Base-by-base conservation (phyloP, 2,113 vertebrate genomes). In the Centropus unirufus region DNA sequence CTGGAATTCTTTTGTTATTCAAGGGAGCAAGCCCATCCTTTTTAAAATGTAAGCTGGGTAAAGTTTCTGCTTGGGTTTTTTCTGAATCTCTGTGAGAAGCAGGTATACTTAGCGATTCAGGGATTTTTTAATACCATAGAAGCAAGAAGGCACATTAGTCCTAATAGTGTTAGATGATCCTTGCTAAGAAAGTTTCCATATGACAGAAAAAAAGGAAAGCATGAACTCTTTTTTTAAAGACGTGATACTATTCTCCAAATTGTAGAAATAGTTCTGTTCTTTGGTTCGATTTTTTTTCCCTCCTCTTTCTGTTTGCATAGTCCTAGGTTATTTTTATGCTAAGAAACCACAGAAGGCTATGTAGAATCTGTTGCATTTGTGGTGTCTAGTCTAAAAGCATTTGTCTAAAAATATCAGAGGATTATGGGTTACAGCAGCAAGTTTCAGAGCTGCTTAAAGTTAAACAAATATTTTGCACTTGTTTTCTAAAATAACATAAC, bases 391-490 rank as follows among this genome's bases (percentile, higher is more conserved):
- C 92, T 95, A 91, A 89, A 95, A 95, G 21, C 58, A 86, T 74
- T 88, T 70, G 29, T 85, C 92, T 91, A 93, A 95, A 97, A 95
- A 96, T 96, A 95, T 62, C 63, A 80, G 52, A 88, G 67, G 61
- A 96, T 95, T 96, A 95, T 55, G 34, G 87, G 91, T 88, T 95
- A 88, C 42, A 88, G 90, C 57, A 95, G 82, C 51, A 94, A 86
- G 59, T 83, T 80, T 87, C 57, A 88, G 84, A 90, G 51, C 42
- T 83, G 14, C 76, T 52, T 74, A 34, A 78, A 92, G 52, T 77
- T 82, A 94, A 91, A 69, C 52, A 95, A 95, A 80, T 51, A 63
- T 67, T 86, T 75, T 70, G 40, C 47, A 88, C 93, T 67, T 88
- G 29, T 77, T 93, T 91, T 90, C 92, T 86, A 88, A 92, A 94